These are phyloP conservation scores for Protobothrops mucrosquamatus DNA, from an alignment of 2,113 vertebrate species.

Conservation along the genomic window DNA sequence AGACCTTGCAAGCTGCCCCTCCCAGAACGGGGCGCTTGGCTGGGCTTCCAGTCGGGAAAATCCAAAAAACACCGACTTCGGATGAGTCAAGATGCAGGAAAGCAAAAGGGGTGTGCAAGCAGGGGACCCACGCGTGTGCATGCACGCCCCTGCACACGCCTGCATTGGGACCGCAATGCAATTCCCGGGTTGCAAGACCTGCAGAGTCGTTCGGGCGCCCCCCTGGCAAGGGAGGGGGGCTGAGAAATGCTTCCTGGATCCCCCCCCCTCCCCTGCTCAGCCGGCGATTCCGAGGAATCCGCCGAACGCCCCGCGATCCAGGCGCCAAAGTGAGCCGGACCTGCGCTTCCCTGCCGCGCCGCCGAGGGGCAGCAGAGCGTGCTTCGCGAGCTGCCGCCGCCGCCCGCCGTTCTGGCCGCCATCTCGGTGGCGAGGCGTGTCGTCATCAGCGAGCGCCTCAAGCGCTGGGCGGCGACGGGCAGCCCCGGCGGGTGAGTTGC, in stretches of 20 bases:
- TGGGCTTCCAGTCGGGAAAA: not conserved
- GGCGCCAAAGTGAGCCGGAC: not conserved
- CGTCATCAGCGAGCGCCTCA: not conserved
- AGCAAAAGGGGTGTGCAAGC: not conserved
- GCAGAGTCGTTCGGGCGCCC: not conserved
- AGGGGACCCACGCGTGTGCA: not conserved
- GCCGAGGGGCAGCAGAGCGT: not conserved
- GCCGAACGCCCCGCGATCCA: not conserved
- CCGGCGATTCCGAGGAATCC: not conserved
- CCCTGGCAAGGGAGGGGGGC: not conserved
- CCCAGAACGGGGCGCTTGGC: not conserved
- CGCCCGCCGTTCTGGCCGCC: not conserved
- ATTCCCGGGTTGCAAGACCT: not conserved
- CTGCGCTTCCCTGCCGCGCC: not conserved
- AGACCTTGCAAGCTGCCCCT: not conserved
- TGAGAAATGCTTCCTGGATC: not conserved
- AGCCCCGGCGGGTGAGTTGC: not conserved
- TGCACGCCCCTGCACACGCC: too few species aligned
- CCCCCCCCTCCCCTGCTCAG: too few species aligned
- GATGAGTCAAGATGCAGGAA: not conserved
- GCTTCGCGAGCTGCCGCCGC: accelerated
- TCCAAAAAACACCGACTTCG: not conserved
- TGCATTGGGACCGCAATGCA: not conserved
- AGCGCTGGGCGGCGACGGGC: not conserved
- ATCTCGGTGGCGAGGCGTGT: not conserved